A percentile compares a stretch with the other conserved stretches of the same genome.
phyloP scores from a whole-genome alignment of 2,797 vertebrate species.

The Setipinna tenuifilis region DNA sequence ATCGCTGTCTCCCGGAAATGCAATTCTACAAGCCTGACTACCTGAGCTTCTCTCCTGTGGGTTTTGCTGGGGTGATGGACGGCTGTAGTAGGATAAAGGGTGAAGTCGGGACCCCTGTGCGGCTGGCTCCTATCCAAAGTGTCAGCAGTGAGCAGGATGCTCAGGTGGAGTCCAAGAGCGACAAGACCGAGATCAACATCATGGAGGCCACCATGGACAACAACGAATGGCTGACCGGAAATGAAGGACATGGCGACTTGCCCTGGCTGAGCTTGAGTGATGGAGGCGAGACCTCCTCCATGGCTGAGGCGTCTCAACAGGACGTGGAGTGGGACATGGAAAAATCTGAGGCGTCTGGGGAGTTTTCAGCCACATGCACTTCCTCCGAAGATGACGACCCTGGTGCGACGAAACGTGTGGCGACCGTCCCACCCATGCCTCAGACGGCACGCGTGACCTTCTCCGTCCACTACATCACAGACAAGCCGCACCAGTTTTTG shows the following conservation, averaged over 20 bases:
- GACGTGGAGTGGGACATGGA: neutral
- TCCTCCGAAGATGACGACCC: constrained; percentile 52
- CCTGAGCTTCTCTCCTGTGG: constrained; percentile 43
- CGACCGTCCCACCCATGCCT: constrained; percentile 74
- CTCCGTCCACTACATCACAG: constrained; percentile 85
- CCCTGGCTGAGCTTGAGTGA: constrained; percentile 61
- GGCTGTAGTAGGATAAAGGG: constrained; percentile 30
- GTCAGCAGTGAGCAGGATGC: neutral
- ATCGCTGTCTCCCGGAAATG: constrained; percentile 28
- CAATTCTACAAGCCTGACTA: constrained; percentile 35
- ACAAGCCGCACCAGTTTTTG: constrained; percentile 72
- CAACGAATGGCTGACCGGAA: constrained; percentile 74
- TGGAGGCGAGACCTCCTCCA: neutral
- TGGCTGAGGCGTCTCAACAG: neutral
- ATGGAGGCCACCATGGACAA: constrained; percentile 82
- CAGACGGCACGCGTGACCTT: constrained; percentile 81
- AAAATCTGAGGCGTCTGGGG: neutral
- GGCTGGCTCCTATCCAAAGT: neutral
- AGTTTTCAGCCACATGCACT: neutral
- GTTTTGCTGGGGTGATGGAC: constrained; percentile 37
- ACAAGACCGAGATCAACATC: constrained; percentile 76
- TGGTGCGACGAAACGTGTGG: constrained; percentile 67
- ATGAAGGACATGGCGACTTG: constrained; percentile 47
- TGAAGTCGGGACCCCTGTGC: neutral
- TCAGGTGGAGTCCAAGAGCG: constrained; percentile 26